A percentile compares a stretch with the other conserved stretches of the same genome.
Evolutionary conservation across 2,113 vertebrate species (phyloP).

Genomic region (Spea multiplicata): DNA sequence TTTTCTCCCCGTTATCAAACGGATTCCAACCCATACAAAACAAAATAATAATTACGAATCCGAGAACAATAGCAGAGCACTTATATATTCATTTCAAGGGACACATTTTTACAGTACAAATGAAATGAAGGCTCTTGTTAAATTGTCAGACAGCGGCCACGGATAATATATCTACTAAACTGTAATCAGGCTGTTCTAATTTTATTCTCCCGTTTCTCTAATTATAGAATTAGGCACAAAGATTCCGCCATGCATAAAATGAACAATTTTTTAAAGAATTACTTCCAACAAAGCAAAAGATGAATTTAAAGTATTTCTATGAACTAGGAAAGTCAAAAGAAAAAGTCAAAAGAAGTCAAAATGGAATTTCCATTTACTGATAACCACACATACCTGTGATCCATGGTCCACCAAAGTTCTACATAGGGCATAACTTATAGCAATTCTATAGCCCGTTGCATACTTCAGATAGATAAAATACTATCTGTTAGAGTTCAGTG

Average conservation of each 20-base stretch:
- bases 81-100: slow-evolving; percentile 20
- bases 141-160: slow-evolving; percentile 10
- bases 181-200: slow-evolving; percentile 41
- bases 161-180: slow-evolving; percentile 18
- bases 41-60: slow-evolving; percentile 42
- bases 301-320: not conserved
- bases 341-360: too few species aligned
- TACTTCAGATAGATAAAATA: too few species aligned
- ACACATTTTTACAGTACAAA: slow-evolving; percentile 9
- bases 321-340: too few species aligned
- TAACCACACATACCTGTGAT: too few species aligned
- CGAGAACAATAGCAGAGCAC: slow-evolving; percentile 10
- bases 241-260: slow-evolving; percentile 31
- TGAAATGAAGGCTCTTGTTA: slow-evolving; percentile 31
- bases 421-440: too few species aligned
- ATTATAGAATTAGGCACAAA: slow-evolving; percentile 39
- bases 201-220: slow-evolving; percentile 39
- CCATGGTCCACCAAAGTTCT: too few species aligned
- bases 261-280: slow-evolving; percentile 3
- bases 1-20: slow-evolving; percentile 26
- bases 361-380: too few species aligned
- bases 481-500: too few species aligned
- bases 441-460: too few species aligned
- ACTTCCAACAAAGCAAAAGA: not conserved
- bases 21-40: slow-evolving; percentile 13